phyloP scores from a whole-genome alignment of 1,140 invertebrate genomes.

The Drosophila yakuba region DNA sequence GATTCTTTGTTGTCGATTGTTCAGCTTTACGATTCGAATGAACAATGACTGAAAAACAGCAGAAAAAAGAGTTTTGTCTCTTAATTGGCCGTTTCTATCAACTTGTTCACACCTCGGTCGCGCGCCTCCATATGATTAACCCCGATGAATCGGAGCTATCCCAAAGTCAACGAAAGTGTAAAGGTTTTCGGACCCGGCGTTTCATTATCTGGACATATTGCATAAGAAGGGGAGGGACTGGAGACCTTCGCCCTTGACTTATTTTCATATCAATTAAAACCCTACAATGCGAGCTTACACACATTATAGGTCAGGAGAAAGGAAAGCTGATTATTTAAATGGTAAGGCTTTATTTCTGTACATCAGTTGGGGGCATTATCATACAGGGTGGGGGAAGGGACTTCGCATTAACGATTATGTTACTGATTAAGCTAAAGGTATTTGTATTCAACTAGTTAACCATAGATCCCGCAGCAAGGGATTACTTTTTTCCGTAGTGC shows the following conservation, averaged over 20 bases:
- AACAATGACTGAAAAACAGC: constrained; percentile 11
- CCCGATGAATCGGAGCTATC: constrained; percentile 17
- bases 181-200: constrained; percentile 36
- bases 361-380: constrained; percentile 63
- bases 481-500: constrained; percentile 68
- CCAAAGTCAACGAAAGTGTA: constrained; percentile 69
- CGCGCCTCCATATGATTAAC: constrained; percentile 61
- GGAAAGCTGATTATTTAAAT: constrained; percentile 13
- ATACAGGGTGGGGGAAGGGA: constrained; percentile 46
- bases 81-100: constrained; percentile 51
- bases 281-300: neutral
- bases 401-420: constrained; percentile 52
- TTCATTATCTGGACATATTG: constrained; percentile 20
- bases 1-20: constrained; percentile 37
- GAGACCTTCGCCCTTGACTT: no score
- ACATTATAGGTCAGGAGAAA: neutral
- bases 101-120: constrained; percentile 38
- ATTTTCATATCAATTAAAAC: no score
- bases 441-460: constrained; percentile 77
- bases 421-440: constrained; percentile 73
- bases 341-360: constrained; percentile 65
- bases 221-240: constrained; percentile 9
- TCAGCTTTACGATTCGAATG: constrained; percentile 12
- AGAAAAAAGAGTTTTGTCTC: constrained; percentile 45
- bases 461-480: constrained; percentile 30